Conservation (phyloP, 2,888 invertebrate species). For the Creontiades dilutus region DNA sequence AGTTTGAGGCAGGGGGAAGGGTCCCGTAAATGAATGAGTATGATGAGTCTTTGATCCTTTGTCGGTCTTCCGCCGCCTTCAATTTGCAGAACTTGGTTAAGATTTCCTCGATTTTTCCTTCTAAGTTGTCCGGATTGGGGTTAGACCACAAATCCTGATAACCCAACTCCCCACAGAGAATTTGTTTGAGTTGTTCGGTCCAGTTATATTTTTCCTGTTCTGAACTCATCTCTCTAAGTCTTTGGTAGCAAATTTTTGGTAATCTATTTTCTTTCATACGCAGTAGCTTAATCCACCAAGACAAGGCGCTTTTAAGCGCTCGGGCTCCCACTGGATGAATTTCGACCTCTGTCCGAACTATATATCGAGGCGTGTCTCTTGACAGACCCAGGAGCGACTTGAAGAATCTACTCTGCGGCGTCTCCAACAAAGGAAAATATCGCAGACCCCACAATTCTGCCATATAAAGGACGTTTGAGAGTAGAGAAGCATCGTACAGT, state of each 20-base stretch:
- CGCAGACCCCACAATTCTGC: not conserved
- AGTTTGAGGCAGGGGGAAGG: too few species aligned
- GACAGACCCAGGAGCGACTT: not conserved
- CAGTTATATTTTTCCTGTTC: not conserved
- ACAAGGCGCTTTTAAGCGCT: not conserved
- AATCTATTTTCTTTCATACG: not conserved
- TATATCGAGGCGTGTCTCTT: not conserved
- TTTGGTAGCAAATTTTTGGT: not conserved
- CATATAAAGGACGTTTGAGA: not conserved
- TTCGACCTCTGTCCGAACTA: not conserved
- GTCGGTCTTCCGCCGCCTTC: too few species aligned
- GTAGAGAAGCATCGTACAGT: not conserved
- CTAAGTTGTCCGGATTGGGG: too few species aligned
- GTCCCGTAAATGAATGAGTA: too few species aligned
- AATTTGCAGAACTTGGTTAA: too few species aligned
- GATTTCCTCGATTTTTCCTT: too few species aligned
- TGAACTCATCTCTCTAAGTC: not conserved
- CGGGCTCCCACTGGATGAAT: not conserved
- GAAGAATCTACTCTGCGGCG: not conserved
- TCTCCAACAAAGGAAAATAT: not conserved
- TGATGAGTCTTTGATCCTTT: too few species aligned
- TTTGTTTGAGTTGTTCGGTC: not conserved
- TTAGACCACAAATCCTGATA: too few species aligned
- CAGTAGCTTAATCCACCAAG: not conserved
- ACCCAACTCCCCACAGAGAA: not conserved